Conservation (phyloP, 2,888 invertebrate genomes). For the Trichogramma evanescens region DNA sequence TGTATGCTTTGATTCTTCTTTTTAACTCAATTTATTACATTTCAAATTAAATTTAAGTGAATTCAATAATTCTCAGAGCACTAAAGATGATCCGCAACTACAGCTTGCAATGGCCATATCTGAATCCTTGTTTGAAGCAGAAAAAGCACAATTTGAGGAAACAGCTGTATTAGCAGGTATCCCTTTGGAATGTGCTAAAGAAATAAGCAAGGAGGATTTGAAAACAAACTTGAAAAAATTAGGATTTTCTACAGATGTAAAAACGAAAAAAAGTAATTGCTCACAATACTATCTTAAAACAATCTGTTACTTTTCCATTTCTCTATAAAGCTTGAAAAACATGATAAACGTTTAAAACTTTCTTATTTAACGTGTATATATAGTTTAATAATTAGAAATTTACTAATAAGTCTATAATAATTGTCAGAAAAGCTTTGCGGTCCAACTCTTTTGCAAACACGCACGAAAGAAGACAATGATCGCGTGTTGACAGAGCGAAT, state of each 20-base stretch:
- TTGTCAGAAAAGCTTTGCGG: conserved; percentile 29
- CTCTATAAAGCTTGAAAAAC: background rate
- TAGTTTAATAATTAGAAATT: background rate
- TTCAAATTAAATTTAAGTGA: background rate
- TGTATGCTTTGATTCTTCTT: conserved; percentile 22
- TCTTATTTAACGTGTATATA: no score
- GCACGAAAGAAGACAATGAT: conserved; percentile 43
- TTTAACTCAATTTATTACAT: background rate
- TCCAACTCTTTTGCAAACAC: conserved; percentile 39
- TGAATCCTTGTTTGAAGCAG: conserved; percentile 45
- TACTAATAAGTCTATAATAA: background rate
- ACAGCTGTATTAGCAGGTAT: conserved; percentile 34
- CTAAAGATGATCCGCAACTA: conserved; percentile 38
- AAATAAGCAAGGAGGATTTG: conserved; percentile 25
- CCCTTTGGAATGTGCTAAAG: conserved; percentile 22
- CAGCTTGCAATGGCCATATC: conserved; percentile 48
- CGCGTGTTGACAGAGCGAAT: conserved; percentile 47
- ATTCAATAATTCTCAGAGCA: conserved; percentile 24
- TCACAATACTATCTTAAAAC: background rate
- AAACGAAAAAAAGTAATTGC: conserved; percentile 29
- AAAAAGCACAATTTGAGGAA: conserved; percentile 36
- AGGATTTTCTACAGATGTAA: conserved; percentile 37
- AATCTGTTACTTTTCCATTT: background rate
- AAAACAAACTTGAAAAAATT: conserved; percentile 37
- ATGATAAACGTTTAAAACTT: no score